Evolutionary conservation across 2,888 invertebrate genomes (phyloP).

Genomic region (Zootermopsis nevadensis): DNA sequence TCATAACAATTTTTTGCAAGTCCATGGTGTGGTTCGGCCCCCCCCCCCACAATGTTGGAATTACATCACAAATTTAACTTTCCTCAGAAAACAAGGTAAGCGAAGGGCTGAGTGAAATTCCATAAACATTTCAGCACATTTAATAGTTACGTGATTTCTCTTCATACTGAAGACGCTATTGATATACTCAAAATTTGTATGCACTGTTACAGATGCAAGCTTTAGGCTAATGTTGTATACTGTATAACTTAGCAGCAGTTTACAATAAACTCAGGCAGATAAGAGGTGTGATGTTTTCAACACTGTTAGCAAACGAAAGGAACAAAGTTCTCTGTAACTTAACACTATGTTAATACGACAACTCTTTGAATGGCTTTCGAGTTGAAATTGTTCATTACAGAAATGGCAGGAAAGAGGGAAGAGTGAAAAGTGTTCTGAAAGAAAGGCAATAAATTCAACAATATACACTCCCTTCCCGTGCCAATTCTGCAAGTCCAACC

Average conservation of each 20-base stretch:
- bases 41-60: too few species aligned
- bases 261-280: not conserved
- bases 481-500: conserved; percentile 2
- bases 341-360: not conserved
- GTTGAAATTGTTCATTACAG: conserved; percentile 19
- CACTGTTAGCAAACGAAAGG: not conserved
- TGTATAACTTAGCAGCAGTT: not conserved
- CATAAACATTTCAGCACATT: too few species aligned
- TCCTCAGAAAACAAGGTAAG: too few species aligned
- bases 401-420: not conserved
- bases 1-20: too few species aligned
- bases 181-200: not conserved
- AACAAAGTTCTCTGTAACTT: not conserved
- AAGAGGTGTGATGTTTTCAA: not conserved
- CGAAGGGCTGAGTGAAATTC: too few species aligned
- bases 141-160: not conserved
- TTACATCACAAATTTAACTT: too few species aligned
- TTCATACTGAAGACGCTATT: not conserved
- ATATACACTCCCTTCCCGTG: not conserved
- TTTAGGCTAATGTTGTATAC: too few species aligned
- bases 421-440: conserved; percentile 12
- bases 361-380: not conserved
- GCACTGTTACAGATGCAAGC: not conserved
- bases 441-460: conserved; percentile 3
- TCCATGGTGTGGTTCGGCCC: too few species aligned